Evolutionary conservation across 2,113 vertebrate species (phyloP), one percentile per base, ranked within the genome.

Genomic region (Capricornis sumatraensis): DNA sequence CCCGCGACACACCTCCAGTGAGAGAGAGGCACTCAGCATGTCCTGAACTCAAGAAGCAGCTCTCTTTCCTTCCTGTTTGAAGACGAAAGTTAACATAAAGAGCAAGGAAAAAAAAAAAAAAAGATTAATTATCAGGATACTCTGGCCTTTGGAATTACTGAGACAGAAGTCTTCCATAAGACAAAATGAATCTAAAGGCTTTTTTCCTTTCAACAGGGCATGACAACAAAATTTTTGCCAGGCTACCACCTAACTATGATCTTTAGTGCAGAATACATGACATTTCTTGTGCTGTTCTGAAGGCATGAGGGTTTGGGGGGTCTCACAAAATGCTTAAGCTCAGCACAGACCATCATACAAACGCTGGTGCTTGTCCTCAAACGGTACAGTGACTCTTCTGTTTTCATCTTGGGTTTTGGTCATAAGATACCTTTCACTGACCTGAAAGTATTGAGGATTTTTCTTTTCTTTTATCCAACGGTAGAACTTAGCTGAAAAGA

Each of bases 401-500:
- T 92, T 94, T 89, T 81, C 74, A 78, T 91, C 82, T 94, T 57
- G 2, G 55, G 15, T 84, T 97, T 84, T 89, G 89, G 84, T 96
- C 71, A 96, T 85, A 67, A 91, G 96, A 97, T 94, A 89, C 84
- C 91, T 97, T 96, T 82, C 79, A 53, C 74, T 6, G 0, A 83
- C 88, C 89, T 87, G 91, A 93, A 95, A 96, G 62, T 57, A 92
- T 52, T 19, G 23, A 64, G 82, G 85, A 21, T 76, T 89, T 84
- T 60, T 33, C 81, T 89, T 79, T 87, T 87, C 40, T 50, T 74
- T 81, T 64, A 62, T 94, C 45, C 50, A 74, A 92, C 5, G 17
- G 78, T 43, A 94, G 86, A 95, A 87, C 84, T 96, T 88, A 90
- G 57, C 62, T 98, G 93, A 96, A 97, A 97, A 97, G 84, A 89